Base-by-base conservation (phyloP, 2,888 invertebrate genomes). In the Trissonchulus latispiculum region DNA sequence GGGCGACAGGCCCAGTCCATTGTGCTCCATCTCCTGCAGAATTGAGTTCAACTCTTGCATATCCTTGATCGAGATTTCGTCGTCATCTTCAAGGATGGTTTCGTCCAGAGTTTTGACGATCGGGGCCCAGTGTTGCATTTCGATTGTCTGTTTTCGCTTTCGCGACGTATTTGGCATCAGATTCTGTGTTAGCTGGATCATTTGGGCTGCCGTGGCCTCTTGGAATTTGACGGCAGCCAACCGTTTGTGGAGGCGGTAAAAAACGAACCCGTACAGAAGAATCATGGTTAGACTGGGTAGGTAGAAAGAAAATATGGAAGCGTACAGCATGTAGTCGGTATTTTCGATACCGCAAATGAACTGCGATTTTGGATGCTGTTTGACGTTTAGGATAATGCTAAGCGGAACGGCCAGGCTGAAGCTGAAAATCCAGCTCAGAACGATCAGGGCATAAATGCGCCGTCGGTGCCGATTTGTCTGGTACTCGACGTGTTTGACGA, bases 281-380 rank as follows among this genome's bases (percentile, higher is more conserved):
- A 85, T 78, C 85, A 86, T 86, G 15, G 85, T 82, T 66, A 84
- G 73, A 77, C 85, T 85, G 0, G 86, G 86, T 32, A 85, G 79
- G 79, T 84, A 86, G 78, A 86, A 86, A 74, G 85, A 82, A 64
- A 84, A 80, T 8, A 81, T 78, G 28, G 84, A 84, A 15, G 64
- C 29, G 73, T 78, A 77, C 18, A 81, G 77, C 81, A 81, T 81
- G 76, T 80, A 82, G 67, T 77, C 76, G 1, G 80, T 80, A 73
- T 78, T 79, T 71, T 36, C 61, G 18, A 75, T 73, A 2, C 73
- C 75, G 35, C 75, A 75, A 8, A 64, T 15, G 18, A 32, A 33
- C 8, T 8, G 15, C 8, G 8, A 8, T 8, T 8, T 33, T 15
- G 8, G 15, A 32, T 15, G 8, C 15, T 64, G 8, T 64, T 29